Evolutionary conservation across 2,888 invertebrate species (phyloP), one percentile per base, ranked within the genome.

Genomic region (Andrena praecox): DNA sequence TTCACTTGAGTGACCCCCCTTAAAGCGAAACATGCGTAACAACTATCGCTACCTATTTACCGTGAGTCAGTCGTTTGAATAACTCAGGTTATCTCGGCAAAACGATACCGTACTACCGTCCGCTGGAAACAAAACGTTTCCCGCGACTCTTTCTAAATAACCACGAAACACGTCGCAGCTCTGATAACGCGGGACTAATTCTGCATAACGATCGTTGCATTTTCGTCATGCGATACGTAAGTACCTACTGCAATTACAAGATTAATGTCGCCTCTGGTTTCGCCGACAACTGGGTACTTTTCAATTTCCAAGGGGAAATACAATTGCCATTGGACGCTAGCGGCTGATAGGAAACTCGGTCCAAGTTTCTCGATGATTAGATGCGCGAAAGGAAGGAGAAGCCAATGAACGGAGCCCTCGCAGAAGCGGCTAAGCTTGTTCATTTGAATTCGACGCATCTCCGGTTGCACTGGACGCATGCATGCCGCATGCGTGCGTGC

Each of bases 401-500:
- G 77, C 69, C 72, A 73, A 77, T 20, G 82, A 73, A 71, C 78
- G 82, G 48, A 76, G 71, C 31, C 33, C 60, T 62, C 50, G 77
- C 48, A 67, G 66, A 75, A 73, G 74, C 84, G 80, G 67, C 75
- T 62, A 66, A 63, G 79, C 81, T 71, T 70, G 86, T 86, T 87
- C 88, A 88, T 88, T 88, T 87, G 87, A 85, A 88, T 88, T 88
- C 88, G 89, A 88, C 74, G 85, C 87, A 79, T 88, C 85, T 72
- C 48, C 62, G 67, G 67, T 71, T 87, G 85, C 86, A 77, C 50
- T 78, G 88, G 77, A 75, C 72, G 86, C 82, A 87, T 86, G 78
- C 85, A 71, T 85, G 82, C 85, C 77, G 82, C 84, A 71, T 79
- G 86, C 87, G 70, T 80, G 79, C 85, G 79, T 84, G 85, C 85